phyloP scores from a whole-genome alignment of 1,140 invertebrate species.

The Pogonus chalceus region DNA sequence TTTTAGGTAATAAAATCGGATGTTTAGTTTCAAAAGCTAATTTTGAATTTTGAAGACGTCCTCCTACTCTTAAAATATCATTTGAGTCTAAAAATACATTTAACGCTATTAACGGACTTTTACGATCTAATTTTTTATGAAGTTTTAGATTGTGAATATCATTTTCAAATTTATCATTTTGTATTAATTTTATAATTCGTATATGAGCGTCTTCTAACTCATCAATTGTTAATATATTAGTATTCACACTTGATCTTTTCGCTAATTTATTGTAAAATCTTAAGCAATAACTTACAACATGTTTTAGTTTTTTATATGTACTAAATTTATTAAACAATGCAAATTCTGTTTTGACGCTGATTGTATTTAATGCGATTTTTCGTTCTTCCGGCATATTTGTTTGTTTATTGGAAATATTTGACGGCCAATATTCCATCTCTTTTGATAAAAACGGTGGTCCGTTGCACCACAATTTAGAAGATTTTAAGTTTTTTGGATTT shows the following conservation, averaged over 20 bases:
- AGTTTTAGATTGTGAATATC: slow-evolving; percentile 10
- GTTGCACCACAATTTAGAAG: slow-evolving; percentile 14
- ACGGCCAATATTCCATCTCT: too few relatives aligned
- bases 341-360: neutral
- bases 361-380: neutral
- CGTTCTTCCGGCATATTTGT: neutral
- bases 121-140: slow-evolving; percentile 8
- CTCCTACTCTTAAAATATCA: slow-evolving; percentile 32
- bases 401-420: slow-evolving; percentile 6
- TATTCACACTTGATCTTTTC: neutral
- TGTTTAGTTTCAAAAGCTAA: slow-evolving; percentile 15
- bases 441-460: too few relatives aligned
- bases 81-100: slow-evolving; percentile 29
- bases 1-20: slow-evolving; percentile 15
- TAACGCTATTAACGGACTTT: slow-evolving; percentile 8
- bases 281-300: too few relatives aligned
- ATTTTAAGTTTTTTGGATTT: slow-evolving; percentile 9
- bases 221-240: neutral
- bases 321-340: too few relatives aligned
- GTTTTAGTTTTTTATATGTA: too few relatives aligned
- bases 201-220: neutral
- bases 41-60: slow-evolving; percentile 25
- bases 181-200: neutral
- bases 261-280: too few relatives aligned
- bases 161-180: slow-evolving; percentile 4